These are phyloP conservation scores for Plebejus melissa DNA, from an alignment of 2,888 invertebrate species.

Conservation along the genomic window DNA sequence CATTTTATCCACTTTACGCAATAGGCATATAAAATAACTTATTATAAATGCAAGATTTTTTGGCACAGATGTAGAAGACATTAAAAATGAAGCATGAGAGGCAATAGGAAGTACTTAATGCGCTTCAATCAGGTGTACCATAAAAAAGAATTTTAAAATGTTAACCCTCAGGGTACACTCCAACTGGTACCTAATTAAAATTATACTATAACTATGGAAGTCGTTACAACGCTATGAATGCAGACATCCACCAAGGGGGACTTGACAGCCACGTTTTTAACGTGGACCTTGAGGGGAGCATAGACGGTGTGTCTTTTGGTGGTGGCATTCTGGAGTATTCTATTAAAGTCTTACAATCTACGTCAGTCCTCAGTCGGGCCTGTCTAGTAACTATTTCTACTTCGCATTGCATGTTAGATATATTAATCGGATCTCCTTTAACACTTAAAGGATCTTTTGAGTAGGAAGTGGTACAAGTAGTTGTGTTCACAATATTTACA, in stretches of 20 bases:
- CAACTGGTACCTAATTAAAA: neutral
- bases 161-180: too few relatives aligned
- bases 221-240: conserved; percentile 57
- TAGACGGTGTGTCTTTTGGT: conserved; percentile 45
- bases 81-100: too few relatives aligned
- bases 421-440: conserved; percentile 51
- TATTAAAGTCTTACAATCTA: conserved; percentile 56
- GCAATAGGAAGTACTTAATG: too few relatives aligned
- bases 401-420: conserved; percentile 53
- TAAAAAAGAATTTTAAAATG: too few relatives aligned
- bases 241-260: conserved; percentile 69
- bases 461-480: conserved; percentile 41
- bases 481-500: conserved; percentile 39
- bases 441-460: conserved; percentile 54
- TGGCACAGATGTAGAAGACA: neutral
- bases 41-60: neutral
- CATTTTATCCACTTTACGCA: neutral
- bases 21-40: neutral
- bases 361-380: conserved; percentile 46
- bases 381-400: conserved; percentile 58
- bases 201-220: neutral
- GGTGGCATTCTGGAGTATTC: conserved; percentile 59
- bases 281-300: conserved; percentile 53
- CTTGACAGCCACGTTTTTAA: conserved; percentile 59
- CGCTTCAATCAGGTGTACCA: too few relatives aligned